These are phyloP conservation scores for Oncorhynchus keta DNA, from an alignment of 2,113 vertebrate species.

Conservation along the genomic window DNA sequence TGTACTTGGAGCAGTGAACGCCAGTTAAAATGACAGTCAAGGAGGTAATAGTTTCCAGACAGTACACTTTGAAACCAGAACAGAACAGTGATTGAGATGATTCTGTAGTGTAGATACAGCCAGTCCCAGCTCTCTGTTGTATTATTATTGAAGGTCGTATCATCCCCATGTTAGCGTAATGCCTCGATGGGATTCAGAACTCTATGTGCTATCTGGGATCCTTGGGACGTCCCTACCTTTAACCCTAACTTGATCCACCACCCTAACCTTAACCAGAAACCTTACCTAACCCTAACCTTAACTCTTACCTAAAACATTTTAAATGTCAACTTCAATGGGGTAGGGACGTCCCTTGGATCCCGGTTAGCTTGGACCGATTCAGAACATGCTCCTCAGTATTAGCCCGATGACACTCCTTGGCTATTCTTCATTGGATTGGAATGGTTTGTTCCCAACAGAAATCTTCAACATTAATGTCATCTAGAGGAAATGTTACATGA, in stretches of 20 bases:
- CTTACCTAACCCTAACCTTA: too few species aligned
- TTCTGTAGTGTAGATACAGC: slow-evolving; percentile 13
- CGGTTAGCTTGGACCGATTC: slow-evolving; percentile 6
- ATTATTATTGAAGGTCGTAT: slow-evolving; percentile 19
- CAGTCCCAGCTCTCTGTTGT: neutral
- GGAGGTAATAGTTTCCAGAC: slow-evolving; percentile 16
- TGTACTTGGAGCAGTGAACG: neutral
- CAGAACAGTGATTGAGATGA: neutral
- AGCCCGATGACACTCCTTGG: slow-evolving; percentile 10
- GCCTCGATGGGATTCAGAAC: slow-evolving; percentile 25
- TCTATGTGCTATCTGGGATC: too few species aligned
- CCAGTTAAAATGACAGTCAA: neutral
- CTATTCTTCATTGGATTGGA: slow-evolving; percentile 7
- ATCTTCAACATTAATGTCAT: slow-evolving; percentile 7
- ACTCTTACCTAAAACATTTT: too few species aligned
- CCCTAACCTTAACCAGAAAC: too few species aligned
- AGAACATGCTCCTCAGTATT: slow-evolving; percentile 20
- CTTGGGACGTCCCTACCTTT: too few species aligned
- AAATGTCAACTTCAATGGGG: too few species aligned
- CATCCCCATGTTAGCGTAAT: slow-evolving; percentile 32
- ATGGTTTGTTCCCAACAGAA: slow-evolving; percentile 12
- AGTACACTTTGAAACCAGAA: neutral
- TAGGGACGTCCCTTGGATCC: too few species aligned
- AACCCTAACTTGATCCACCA: too few species aligned
- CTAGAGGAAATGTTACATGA: slow-evolving; percentile 9